These are phyloP conservation scores for Metacarcinus magister DNA, from an alignment of 2,888 invertebrate genomes.

Conservation along the genomic window DNA sequence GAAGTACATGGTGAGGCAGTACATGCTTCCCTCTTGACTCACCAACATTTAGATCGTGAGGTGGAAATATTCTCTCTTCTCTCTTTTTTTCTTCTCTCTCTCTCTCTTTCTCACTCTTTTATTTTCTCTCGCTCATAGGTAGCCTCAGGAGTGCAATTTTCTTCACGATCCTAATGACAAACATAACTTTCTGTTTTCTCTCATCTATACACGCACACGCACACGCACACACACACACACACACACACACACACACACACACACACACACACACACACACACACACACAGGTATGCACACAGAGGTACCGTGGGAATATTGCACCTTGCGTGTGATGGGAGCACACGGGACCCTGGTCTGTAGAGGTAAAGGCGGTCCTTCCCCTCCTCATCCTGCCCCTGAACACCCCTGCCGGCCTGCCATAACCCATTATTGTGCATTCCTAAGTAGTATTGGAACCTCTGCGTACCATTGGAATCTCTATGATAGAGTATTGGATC, in stretches of 20 bases:
- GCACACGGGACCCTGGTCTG: background rate
- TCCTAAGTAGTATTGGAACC: background rate
- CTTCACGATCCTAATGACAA: background rate
- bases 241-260: conserved; percentile 34
- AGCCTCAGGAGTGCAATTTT: background rate
- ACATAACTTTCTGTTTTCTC: background rate
- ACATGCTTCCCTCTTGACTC: background rate
- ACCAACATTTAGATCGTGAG: background rate
- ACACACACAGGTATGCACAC: conserved; percentile 53
- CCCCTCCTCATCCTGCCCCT: background rate
- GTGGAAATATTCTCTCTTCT: too few species aligned
- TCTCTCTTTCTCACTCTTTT: conserved; percentile 74
- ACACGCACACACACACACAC: conserved; percentile 34
- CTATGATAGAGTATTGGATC: background rate
- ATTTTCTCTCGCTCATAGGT: conserved; percentile 63
- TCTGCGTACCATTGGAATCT: background rate
- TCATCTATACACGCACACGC: background rate
- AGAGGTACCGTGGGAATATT: conserved; percentile 55
- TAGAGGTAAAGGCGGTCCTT: background rate
- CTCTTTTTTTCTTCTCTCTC: conserved; percentile 69
- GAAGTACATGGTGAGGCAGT: background rate
- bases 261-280: conserved; percentile 49
- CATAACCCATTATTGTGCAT: background rate
- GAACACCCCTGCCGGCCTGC: background rate
- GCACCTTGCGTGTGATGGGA: conserved; percentile 63